Evolutionary conservation across 2,888 invertebrate genomes (phyloP).

Genomic region (Scaptomyza flava): DNA sequence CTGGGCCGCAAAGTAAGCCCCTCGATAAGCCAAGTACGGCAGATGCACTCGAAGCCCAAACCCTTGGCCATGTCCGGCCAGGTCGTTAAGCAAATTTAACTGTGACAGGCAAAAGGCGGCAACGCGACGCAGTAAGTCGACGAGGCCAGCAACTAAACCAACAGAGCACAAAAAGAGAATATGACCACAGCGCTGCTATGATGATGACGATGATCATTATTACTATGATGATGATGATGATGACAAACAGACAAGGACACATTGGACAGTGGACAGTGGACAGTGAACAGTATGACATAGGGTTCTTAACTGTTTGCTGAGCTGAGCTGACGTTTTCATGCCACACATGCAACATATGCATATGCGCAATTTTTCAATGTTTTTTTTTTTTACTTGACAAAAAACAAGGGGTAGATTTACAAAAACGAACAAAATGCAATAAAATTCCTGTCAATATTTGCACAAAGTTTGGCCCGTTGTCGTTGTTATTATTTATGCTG

Average conservation of each 20-base stretch:
- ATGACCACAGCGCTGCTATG: constrained; percentile 27
- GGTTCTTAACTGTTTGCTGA: constrained; percentile 7
- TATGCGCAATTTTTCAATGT: constrained; percentile 39
- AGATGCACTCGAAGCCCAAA: neutral
- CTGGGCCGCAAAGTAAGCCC: constrained; percentile 10
- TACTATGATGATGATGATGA: constrained; percentile 12
- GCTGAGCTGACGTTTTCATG: constrained; percentile 36
- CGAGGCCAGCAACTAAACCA: constrained; percentile 48
- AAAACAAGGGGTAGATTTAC: neutral
- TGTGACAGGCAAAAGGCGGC: constrained; percentile 42
- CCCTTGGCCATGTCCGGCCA: constrained; percentile 3
- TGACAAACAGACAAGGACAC: constrained; percentile 12
- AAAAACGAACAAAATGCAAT: constrained; percentile 1
- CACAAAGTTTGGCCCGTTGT: constrained; percentile 44
- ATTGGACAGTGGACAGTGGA: constrained; percentile 14
- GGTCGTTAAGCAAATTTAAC: constrained; percentile 56
- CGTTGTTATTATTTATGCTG: constrained; percentile 21
- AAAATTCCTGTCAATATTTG: constrained; percentile 67
- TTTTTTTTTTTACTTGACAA: constrained; percentile 61
- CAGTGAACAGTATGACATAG: neutral
- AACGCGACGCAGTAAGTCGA: neutral
- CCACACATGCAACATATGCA: constrained; percentile 39
- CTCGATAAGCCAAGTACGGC: constrained; percentile 13
- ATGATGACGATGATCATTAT: constrained; percentile 22
- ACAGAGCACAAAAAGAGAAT: constrained; percentile 12